Evolutionary conservation across 2,888 invertebrate species (phyloP).

Genomic region (Phaonia tiefii): DNA sequence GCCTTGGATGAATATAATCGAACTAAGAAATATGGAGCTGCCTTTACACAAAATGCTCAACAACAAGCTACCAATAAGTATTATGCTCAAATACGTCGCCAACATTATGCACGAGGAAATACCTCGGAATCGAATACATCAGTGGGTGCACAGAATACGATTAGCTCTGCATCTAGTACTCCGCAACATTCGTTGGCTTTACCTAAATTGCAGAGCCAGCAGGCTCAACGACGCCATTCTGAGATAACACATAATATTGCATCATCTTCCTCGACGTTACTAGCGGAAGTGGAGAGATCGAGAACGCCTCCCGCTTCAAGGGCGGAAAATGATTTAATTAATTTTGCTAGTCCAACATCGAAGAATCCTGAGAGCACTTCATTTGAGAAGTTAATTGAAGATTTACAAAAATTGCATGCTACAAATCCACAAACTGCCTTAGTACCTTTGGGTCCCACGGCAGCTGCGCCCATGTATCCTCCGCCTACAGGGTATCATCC

Average conservation of each 20-base stretch:
- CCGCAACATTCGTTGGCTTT: constrained; percentile 52
- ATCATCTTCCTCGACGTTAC: constrained; percentile 38
- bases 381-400: constrained; percentile 84
- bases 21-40: constrained; percentile 80
- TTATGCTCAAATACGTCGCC: constrained; percentile 67
- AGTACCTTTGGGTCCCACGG: constrained; percentile 73
- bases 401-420: constrained; percentile 81
- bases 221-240: constrained; percentile 74
- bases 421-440: constrained; percentile 71
- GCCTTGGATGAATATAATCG: constrained; percentile 91
- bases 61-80: constrained; percentile 60
- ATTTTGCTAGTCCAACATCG: constrained; percentile 85
- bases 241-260: constrained; percentile 68
- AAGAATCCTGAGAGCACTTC: constrained; percentile 81
- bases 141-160: not conserved
- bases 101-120: constrained; percentile 56
- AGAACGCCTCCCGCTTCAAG: constrained; percentile 72
- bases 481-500: constrained; percentile 40
- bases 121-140: constrained; percentile 27
- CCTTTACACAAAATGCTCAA: constrained; percentile 73
- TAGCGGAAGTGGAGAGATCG: constrained; percentile 69
- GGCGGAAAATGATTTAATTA: constrained; percentile 85
- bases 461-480: constrained; percentile 68
- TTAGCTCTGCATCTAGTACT: constrained; percentile 41
- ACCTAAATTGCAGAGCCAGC: constrained; percentile 23